A percentile compares a stretch with the other conserved stretches of the same genome.
These are phyloP conservation scores for Falco concolor DNA, from an alignment of 2,797 vertebrate species.

Conservation along the genomic window DNA sequence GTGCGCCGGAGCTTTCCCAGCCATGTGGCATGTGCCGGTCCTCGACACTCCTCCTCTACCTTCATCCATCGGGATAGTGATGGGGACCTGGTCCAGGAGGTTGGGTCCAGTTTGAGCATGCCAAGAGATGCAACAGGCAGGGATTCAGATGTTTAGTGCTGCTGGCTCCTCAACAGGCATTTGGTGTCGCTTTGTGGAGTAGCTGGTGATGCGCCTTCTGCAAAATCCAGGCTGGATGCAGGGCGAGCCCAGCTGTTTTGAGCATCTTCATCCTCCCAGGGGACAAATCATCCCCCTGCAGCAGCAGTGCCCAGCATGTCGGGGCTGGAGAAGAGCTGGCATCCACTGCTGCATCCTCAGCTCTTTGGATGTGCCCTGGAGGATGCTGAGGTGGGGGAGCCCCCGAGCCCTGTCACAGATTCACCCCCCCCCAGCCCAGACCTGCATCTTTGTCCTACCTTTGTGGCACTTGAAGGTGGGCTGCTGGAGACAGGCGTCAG, in stretches of 20 bases:
- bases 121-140: background rate
- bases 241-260: accelerated
- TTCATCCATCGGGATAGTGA: accelerated
- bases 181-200: background rate
- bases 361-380: background rate
- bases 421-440: accelerated
- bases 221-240: background rate
- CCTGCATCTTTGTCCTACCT: background rate
- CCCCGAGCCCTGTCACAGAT: accelerated
- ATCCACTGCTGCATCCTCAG: background rate
- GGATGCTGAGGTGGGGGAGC: background rate
- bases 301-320: accelerated
- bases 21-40: accelerated
- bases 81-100: background rate
- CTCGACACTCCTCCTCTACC: background rate
- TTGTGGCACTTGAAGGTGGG: background rate
- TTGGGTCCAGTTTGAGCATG: accelerated
- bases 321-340: background rate
- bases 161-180: background rate
- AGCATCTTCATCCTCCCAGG: background rate
- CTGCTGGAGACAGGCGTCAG: background rate
- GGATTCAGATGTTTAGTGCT: background rate
- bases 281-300: background rate
- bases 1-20: background rate
- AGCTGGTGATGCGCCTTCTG: background rate